Evolutionary conservation across 2,888 invertebrate genomes (phyloP), one percentile per base, ranked within the genome.

Genomic region (Aphodius granarius): DNA sequence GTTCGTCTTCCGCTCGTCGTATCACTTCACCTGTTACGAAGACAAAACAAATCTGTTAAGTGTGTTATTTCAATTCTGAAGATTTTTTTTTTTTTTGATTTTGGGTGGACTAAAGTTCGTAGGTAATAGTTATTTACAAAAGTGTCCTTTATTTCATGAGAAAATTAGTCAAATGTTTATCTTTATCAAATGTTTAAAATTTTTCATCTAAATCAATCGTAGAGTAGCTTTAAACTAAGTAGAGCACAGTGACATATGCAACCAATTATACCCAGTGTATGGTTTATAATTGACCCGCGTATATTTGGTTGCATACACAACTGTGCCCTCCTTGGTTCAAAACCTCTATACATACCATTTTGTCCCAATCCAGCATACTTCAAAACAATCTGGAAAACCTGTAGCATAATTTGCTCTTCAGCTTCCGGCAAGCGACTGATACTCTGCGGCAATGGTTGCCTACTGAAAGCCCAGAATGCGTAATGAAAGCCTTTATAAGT

Each of bases 391-490:
- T 95, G 95, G 86, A 97, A 98, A 83, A 97, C 94, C 87, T 95
- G 95, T 81, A 96, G 88, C 84, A 96, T 94, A 15, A 94, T 90
- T 80, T 95, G 94, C 84, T 97, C 94, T 82, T 97, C 96, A 1
- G 93, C 92, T 86, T 97, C 97, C 73, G 94, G 93, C 78, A 97
- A 90, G 82, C 94, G 92, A 75, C 94, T 94, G 77, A 98, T 91
- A 82, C 95, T 94, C 87, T 97, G 96, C 1, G 93, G 91, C 75
- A 97, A 88, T 5, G 92, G 90, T 77, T 93, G 91, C 79, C 96
- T 92, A 83, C 94, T 94, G 88, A 97, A 98, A 65, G 96, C 94
- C 97, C 97, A 98, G 88, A 94, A 97, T 18, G 91, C 92, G 79
- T 95, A 92, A 9, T 94, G 93, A 87, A 94, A 96, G 73, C 95